Percentiles rank a stretch among this genome's conserved stretches.
phyloP scores from a whole-genome alignment of 2,113 vertebrate species.

The Reinhardtius hippoglossoides region DNA sequence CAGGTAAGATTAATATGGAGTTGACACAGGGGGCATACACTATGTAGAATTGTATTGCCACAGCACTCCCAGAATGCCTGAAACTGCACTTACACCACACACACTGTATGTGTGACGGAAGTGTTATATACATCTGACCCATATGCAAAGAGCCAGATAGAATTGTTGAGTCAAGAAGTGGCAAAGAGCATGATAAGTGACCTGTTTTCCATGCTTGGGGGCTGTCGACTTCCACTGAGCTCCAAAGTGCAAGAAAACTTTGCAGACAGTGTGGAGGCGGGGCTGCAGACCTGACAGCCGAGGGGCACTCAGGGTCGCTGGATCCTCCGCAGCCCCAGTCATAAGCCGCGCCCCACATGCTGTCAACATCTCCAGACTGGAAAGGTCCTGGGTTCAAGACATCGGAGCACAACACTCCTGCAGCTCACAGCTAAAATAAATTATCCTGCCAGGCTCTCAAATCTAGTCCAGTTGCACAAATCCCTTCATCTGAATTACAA shows the following conservation, averaged over 20 bases:
- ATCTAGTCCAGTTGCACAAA: not conserved
- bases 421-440: constrained; percentile 13
- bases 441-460: constrained; percentile 8
- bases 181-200: constrained; percentile 45
- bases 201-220: constrained; percentile 24
- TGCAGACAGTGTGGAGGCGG: constrained; percentile 51
- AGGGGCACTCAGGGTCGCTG: constrained; percentile 47
- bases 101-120: too few relatives aligned
- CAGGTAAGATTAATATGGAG: too few relatives aligned
- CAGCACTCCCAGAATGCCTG: too few relatives aligned
- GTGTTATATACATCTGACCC: not conserved
- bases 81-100: too few relatives aligned
- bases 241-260: constrained; percentile 52
- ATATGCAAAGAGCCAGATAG: not conserved
- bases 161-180: constrained; percentile 4
- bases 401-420: not conserved
- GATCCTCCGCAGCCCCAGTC: constrained; percentile 36
- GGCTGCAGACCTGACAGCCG: constrained; percentile 50
- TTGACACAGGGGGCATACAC: too few relatives aligned
- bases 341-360: constrained; percentile 41
- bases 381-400: constrained; percentile 30
- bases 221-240: constrained; percentile 7
- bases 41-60: too few relatives aligned
- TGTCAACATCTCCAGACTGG: constrained; percentile 42
- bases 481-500: too few relatives aligned